phyloP scores from a whole-genome alignment of 1,140 invertebrate species.

The Cheumatopsyche charites region DNA sequence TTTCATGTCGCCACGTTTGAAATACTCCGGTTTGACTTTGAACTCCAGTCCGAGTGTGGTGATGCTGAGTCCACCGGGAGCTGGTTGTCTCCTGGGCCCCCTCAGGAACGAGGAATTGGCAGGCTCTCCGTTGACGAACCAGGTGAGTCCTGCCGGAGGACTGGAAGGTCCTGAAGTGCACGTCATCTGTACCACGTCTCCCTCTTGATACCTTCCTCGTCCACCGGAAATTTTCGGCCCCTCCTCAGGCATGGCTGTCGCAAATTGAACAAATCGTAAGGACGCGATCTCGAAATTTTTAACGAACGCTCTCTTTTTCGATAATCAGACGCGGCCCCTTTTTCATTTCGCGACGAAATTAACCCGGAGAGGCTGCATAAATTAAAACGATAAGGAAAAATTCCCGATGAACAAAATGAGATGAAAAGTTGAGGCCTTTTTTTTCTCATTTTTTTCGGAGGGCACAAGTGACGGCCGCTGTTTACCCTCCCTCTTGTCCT shows the following conservation, averaged over 20 bases:
- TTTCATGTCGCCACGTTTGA: constrained; percentile 70
- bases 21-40: constrained; percentile 68
- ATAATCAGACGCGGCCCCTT: constrained; percentile 3
- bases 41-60: constrained; percentile 71
- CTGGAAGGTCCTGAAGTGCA: constrained; percentile 73
- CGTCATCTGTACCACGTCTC: constrained; percentile 70
- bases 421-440: constrained; percentile 15
- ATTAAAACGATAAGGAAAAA: constrained; percentile 18
- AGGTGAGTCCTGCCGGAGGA: constrained; percentile 72
- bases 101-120: constrained; percentile 63
- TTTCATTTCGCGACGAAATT: constrained; percentile 3
- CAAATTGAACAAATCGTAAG: background rate
- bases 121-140: constrained; percentile 76
- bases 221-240: constrained; percentile 72
- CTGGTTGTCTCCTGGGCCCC: constrained; percentile 59
- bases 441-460: background rate
- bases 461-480: background rate
- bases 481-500: background rate
- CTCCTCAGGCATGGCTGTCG: constrained; percentile 69
- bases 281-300: no score
- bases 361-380: background rate
- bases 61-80: constrained; percentile 67
- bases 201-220: constrained; percentile 68
- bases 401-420: constrained; percentile 21
- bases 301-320: background rate